Percentiles rank a stretch among this genome's conserved stretches.
Evolutionary conservation across 2,797 vertebrate genomes (phyloP).

Genomic region (Sphenodon punctatus): DNA sequence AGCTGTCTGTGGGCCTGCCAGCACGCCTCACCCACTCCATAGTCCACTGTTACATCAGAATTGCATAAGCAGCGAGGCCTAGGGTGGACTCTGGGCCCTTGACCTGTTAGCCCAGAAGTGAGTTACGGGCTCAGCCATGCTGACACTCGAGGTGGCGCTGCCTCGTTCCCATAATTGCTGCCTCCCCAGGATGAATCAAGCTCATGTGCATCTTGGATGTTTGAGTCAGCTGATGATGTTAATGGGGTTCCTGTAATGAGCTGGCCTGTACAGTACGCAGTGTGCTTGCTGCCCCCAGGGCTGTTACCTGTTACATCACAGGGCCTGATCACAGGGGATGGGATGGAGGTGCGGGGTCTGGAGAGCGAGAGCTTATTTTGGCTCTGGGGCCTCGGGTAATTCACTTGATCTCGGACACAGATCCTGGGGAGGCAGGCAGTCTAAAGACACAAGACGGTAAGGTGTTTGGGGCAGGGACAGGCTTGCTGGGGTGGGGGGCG

Average conservation of each 20-base stretch:
- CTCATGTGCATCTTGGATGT: neutral
- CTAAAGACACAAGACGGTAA: no score
- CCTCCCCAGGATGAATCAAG: neutral
- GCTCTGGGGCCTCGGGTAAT: neutral
- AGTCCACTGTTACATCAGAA: neutral
- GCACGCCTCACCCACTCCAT: no score
- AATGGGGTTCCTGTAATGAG: neutral
- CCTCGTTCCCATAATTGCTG: rapidly evolving
- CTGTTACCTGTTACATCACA: rapidly evolving
- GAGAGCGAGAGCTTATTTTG: neutral
- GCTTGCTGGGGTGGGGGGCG: no score
- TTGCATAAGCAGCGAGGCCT: neutral
- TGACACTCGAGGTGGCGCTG: neutral
- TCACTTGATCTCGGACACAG: neutral
- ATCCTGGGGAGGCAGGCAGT: neutral
- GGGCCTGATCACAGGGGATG: neutral
- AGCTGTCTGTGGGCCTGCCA: no score
- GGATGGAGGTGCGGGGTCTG: rapidly evolving
- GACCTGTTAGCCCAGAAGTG: neutral
- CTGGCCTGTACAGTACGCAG: neutral
- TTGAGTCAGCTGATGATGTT: neutral
- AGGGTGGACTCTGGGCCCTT: neutral
- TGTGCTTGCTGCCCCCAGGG: neutral
- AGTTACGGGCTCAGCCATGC: rapidly evolving
- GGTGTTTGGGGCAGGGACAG: no score